Conservation (phyloP, 2,113 vertebrate species). For the Gulo gulo region DNA sequence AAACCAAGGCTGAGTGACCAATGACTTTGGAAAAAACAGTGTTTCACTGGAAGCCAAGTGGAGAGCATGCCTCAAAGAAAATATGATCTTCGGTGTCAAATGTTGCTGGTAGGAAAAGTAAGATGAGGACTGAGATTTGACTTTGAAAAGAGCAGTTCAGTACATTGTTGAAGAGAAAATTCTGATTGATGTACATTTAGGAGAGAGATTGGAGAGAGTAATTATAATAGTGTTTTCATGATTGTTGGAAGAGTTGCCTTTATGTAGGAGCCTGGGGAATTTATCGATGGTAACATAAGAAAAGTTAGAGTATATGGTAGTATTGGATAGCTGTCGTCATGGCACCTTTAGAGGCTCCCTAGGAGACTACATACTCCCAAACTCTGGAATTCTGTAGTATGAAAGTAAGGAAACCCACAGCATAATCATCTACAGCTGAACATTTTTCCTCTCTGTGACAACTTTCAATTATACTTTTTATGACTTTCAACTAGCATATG, state of each 20-base stretch:
- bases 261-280: neutral
- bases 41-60: neutral
- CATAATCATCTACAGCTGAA: neutral
- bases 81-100: neutral
- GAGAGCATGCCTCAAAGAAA: neutral
- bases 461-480: neutral
- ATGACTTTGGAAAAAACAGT: neutral
- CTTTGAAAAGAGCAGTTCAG: neutral
- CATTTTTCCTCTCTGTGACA: neutral
- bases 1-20: neutral
- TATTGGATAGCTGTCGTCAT: neutral
- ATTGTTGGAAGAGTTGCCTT: neutral
- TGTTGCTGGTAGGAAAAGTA: neutral
- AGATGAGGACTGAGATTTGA: neutral
- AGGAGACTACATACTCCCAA: neutral
- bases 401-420: neutral
- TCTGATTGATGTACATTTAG: neutral
- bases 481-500: neutral
- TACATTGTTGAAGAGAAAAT: neutral
- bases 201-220: neutral
- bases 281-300: neutral
- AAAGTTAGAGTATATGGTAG: neutral
- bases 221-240: neutral
- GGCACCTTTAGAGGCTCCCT: neutral
- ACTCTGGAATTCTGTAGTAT: neutral